phyloP scores from a whole-genome alignment of 2,797 vertebrate genomes.

The Acipenser oxyrinchus region DNA sequence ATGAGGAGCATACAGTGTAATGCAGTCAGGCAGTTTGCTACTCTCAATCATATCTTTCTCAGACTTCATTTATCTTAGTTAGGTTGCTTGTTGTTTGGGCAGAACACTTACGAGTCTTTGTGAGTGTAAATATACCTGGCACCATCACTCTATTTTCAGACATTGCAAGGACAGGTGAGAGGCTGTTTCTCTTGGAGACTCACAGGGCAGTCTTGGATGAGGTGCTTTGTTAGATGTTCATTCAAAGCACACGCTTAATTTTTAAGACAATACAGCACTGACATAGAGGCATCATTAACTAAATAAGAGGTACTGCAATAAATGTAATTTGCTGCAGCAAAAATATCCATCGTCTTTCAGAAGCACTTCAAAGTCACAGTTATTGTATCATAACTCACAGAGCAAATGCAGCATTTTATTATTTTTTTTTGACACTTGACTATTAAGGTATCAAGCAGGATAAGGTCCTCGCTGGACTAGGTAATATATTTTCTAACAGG shows the following conservation, averaged over 20 bases:
- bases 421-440: constrained; percentile 21
- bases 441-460: constrained; percentile 4
- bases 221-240: constrained; percentile 27
- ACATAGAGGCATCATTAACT: constrained; percentile 26
- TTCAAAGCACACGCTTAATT: constrained; percentile 23
- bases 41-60: constrained; percentile 32
- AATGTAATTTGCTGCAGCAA: constrained; percentile 23
- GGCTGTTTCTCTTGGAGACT: constrained; percentile 11
- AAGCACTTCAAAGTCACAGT: constrained; percentile 21
- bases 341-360: constrained; percentile 15
- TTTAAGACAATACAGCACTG: constrained; percentile 26
- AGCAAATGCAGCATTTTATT: constrained; percentile 21
- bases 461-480: constrained; percentile 14
- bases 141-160: constrained; percentile 24
- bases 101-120: constrained; percentile 27
- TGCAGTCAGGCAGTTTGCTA: constrained; percentile 12
- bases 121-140: constrained; percentile 23
- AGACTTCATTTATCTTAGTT: constrained; percentile 32
- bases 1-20: constrained; percentile 18
- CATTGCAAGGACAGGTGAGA: constrained; percentile 14
- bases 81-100: constrained; percentile 27
- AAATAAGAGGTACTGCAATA: constrained; percentile 26
- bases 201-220: constrained; percentile 26
- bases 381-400: constrained; percentile 20
- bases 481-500: constrained; percentile 34